Base-by-base conservation (phyloP, 2,888 invertebrate genomes). In the Alviniconcha strummeri region DNA sequence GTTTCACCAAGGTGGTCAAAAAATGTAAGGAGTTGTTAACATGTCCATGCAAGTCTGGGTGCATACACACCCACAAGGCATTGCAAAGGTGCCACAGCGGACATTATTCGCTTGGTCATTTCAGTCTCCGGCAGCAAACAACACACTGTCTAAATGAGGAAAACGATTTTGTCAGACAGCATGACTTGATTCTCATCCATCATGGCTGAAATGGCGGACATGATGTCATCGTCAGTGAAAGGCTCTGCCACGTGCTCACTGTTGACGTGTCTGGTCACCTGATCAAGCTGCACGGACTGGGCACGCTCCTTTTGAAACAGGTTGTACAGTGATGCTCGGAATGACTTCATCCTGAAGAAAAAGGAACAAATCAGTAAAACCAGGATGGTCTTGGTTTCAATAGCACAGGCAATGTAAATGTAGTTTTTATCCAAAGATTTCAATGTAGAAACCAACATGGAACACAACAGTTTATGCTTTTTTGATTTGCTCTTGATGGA, bases 101-200 rank as follows among this genome's bases (percentile, higher is more conserved):
- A 36, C 36, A 36, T 36, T 36, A 36, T 36, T 36, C 36, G 3
- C 36, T 36, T 36, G 36, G 36, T 36, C 36, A 36, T 36, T 36
- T 36, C 36, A 36, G 36, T 36, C 36, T 36, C 36, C 36, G 3
- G 36, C 84, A 64, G 85, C 84, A 64, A 85, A 80, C 72, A 82
- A 83, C 80, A 84, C 85, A 76, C 72, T 83, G 36, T 19, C 78
- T 89, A 93, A 80, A 93, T 93, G 60, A 93, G 86, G 89, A 93
- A 93, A 9, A 93, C 87, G 9, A 92, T 89, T 80, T 92, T 90
- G 85, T 93, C 92, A 5, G 93, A 91, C 89, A 97, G 95, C 98
- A 99, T 98, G 85, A 98, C 96, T 93, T 97, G 97, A 94, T 98
- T 98, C 88, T 97, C 97, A 69, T 96, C 96, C 5, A 96, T 96